Evolutionary conservation across 53 echinoderm and acorn worm species (phyloP), one percentile per base, ranked within the genome.

Genomic region (Mesocentrotus franciscanus): DNA sequence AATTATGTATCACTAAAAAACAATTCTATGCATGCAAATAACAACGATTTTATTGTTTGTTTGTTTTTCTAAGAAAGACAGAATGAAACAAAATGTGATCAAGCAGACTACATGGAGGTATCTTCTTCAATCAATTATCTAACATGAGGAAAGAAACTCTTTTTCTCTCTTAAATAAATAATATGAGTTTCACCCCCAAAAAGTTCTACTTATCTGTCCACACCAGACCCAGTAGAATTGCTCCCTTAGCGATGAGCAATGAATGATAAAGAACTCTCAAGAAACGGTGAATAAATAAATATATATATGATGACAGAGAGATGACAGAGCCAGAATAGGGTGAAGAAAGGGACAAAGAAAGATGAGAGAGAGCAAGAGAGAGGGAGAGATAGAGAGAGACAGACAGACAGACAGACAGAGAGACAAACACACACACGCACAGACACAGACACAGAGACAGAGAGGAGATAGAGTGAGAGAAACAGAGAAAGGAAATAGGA

Each of bases 211-310:
- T 1, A 32, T 49, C 84, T 84, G 20, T 49, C 84, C 18, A 49
- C 84, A 84, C 14, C 20, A 84, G 39, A 84, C 24, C 24, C 24
- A 17, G 42, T 30, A 32, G 84, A 84, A 42, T 49, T 6, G 1
- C 8, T 49, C 84, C 84, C 55, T 84, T 42, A 42, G 49, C 0
- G 24, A 39, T 22, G 1, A 6, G 49, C 24, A 84, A 84, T 84
- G 84, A 84, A 36, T 36, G 84, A 42, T 10, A 84, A 8, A 22
- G 8, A 84, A 84, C 33, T 84, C 84, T 84, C 84, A 84, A 42
- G 84, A 84, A 84, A 84, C 49, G 9, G 7, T 84, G 9, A 84
- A 84, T 42, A 84, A 84, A 84, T 84, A 84, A 84, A 42, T 84
- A 49, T 84, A 84, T 84, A 16, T 49, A 32, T 66, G 66, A 66